Base-by-base conservation (phyloP, 2,113 vertebrate species). In the Coryphaenoides rupestris region DNA sequence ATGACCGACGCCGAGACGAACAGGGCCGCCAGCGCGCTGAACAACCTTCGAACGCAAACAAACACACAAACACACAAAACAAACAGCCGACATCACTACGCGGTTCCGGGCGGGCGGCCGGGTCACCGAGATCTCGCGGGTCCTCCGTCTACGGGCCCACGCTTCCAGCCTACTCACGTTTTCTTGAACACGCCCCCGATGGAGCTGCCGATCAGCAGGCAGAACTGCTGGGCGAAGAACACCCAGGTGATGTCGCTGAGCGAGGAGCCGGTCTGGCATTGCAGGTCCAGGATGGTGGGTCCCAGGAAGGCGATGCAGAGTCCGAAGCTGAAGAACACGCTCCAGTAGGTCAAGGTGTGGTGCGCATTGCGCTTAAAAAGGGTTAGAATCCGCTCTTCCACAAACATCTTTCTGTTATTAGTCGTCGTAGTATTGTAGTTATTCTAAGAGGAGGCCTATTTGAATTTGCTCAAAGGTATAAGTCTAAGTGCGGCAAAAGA, bases 261-360 rank as follows among this genome's bases (percentile, higher is more conserved):
- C 5, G 93, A 94, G 70, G 94, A 96, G 74, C 92, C 90, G 17
- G 96, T 98, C 88, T 96, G 96, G 87, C 95, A 98, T 82, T 94
- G 93, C 88, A 98, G 89, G 86, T 98, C 96, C 85, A 95, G 88
- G 86, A 98, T 90, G 21, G 96, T 97, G 63, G 96, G 96, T 72
- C 96, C 96, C 74, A 98, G 90, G 76, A 98, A 98, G 23, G 95
- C 95, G 70, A 97, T 93, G 91, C 96, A 96, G 68, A 98, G 92
- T 85, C 96, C 96, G 82, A 96, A 97, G 83, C 95, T 98, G 85
- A 98, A 98, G 90, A 98, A 98, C 70, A 95, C 93, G 78, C 95
- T 96, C 95, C 96, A 98, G 73, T 96, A 98, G 66, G 96, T 98
- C 66, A 98, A 84, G 7, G 96, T 98, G 87, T 95, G 93, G 81